Evolutionary conservation across 2,113 vertebrate genomes (phyloP).

Genomic region (Apus apus): DNA sequence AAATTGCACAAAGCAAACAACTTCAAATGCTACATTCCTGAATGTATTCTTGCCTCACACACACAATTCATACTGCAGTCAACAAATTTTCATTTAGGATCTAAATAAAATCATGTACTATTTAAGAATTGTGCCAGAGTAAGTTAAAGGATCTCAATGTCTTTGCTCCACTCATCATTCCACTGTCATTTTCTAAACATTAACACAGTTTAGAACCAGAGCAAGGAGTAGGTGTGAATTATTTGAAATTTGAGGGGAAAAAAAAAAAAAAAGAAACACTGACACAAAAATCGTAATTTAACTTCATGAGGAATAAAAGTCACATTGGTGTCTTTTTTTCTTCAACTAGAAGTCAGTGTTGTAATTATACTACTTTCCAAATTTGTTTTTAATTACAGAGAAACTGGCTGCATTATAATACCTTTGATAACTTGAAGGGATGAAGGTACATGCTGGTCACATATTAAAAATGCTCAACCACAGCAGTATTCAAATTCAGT

Average conservation of each 20-base stretch:
- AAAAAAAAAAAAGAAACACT: not conserved
- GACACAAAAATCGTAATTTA: not conserved
- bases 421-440: not conserved
- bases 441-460: not conserved
- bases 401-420: not conserved
- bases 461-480: constrained; percentile 30
- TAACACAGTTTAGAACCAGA: not conserved
- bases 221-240: not conserved
- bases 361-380: not conserved
- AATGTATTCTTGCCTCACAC: not conserved
- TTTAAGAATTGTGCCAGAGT: not conserved
- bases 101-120: not conserved
- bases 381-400: constrained; percentile 28
- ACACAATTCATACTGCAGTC: not conserved
- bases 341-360: not conserved
- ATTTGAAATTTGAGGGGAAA: not conserved
- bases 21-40: not conserved
- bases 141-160: not conserved
- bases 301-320: not conserved
- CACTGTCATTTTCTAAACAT: not conserved
- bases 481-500: constrained; percentile 59
- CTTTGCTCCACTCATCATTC: not conserved
- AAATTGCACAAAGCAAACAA: not conserved
- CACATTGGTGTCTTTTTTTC: accelerated
- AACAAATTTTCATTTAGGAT: not conserved